Conservation (phyloP, 1,140 invertebrate species). For the Phymastichus coffea region DNA sequence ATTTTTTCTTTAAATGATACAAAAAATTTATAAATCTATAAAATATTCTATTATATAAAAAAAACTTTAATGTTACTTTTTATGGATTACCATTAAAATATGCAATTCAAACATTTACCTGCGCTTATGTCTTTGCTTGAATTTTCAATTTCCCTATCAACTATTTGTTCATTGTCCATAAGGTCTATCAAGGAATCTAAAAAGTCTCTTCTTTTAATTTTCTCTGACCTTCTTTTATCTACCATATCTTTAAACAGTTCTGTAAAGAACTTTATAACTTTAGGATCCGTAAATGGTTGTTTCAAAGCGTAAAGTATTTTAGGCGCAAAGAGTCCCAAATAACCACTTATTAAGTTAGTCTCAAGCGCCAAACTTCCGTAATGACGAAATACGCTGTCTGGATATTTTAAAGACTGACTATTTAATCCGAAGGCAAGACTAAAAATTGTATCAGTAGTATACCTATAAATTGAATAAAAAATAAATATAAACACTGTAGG, state of each 20-base stretch:
- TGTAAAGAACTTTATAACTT: constrained; percentile 51
- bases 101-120: constrained; percentile 15
- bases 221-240: constrained; percentile 49
- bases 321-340: constrained; percentile 9
- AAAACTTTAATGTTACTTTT: not conserved
- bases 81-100: not conserved
- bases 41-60: not conserved
- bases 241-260: constrained; percentile 57
- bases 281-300: constrained; percentile 17
- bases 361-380: constrained; percentile 25
- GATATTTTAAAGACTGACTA: constrained; percentile 7
- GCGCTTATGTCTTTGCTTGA: constrained; percentile 44
- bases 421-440: not conserved
- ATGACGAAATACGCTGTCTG: constrained; percentile 18
- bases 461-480: constrained; percentile 2
- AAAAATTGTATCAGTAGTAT: constrained; percentile 10
- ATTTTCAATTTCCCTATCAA: constrained; percentile 32
- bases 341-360: not conserved
- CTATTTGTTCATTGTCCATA: constrained; percentile 35
- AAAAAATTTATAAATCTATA: not conserved
- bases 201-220: constrained; percentile 52
- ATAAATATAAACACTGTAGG: not conserved
- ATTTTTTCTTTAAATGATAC: constrained; percentile 24
- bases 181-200: constrained; percentile 41
- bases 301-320: constrained; percentile 23